These are phyloP conservation scores for Apis mellifera DNA, from an alignment of 1,140 invertebrate species.

Conservation along the genomic window DNA sequence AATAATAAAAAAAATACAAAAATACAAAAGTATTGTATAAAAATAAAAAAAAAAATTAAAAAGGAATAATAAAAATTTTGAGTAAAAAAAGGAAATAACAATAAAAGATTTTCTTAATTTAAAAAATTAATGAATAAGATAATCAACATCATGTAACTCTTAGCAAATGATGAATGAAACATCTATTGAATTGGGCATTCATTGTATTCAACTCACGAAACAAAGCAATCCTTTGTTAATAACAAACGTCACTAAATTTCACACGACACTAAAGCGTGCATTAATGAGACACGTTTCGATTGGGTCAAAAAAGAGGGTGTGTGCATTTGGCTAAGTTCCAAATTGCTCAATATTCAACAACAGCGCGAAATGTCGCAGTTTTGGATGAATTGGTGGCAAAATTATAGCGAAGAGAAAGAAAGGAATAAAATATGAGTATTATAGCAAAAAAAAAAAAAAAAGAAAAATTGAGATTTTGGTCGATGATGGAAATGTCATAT, in stretches of 20 bases:
- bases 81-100: background rate
- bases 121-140: background rate
- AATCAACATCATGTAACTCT: too few species aligned
- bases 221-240: background rate
- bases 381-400: conserved; percentile 3
- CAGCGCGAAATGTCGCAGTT: background rate
- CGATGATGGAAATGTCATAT: background rate
- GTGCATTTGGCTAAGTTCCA: conserved; percentile 9
- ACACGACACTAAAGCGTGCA: background rate
- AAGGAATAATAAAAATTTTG: background rate
- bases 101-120: background rate
- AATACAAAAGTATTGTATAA: background rate
- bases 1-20: background rate
- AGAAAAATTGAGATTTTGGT: background rate
- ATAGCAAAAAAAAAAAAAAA: background rate
- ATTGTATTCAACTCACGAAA: background rate
- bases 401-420: background rate
- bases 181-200: background rate
- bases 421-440: background rate
- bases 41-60: background rate
- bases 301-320: background rate
- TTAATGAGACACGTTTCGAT: conserved; percentile 28
- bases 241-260: conserved; percentile 9
- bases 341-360: conserved; percentile 17
- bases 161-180: too few species aligned